Percentiles rank a stretch among this genome's conserved stretches.
Conservation (phyloP, 2,113 vertebrate genomes). For the Gadus macrocephalus region DNA sequence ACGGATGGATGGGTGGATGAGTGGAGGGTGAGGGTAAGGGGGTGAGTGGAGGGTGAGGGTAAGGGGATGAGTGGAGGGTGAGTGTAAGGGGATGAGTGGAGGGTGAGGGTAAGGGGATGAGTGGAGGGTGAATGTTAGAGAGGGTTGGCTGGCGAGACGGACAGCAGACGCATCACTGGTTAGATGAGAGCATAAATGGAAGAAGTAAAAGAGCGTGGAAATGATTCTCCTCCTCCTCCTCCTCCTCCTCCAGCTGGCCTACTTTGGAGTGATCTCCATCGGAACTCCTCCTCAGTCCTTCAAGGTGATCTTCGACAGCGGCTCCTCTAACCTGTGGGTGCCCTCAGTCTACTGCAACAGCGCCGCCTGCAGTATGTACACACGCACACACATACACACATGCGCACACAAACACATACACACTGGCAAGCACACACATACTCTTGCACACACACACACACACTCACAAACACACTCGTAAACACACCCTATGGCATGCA, state of each 20-base stretch:
- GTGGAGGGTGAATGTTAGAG: not conserved
- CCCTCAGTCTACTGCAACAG: constrained; percentile 60
- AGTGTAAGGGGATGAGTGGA: no score
- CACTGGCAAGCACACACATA: no score
- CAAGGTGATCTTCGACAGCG: constrained; percentile 56
- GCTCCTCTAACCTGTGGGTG: constrained; percentile 59
- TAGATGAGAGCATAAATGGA: not conserved
- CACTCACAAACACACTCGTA: no score
- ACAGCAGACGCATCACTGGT: not conserved
- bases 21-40: no score
- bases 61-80: no score
- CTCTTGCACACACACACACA: not conserved
- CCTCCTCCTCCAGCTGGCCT: constrained; percentile 43
- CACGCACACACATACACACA: not conserved
- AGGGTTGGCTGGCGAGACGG: not conserved
- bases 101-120: not conserved
- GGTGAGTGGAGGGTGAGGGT: no score
- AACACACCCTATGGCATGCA: no score
- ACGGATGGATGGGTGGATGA: not conserved
- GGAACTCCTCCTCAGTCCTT: constrained; percentile 61
- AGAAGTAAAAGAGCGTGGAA: not conserved
- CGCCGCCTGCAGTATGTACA: constrained; percentile 47
- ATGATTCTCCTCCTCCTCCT: not conserved
- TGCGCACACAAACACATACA: not conserved
- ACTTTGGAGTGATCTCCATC: constrained; percentile 58